Evolutionary conservation across 2,888 invertebrate genomes (phyloP), one percentile per base, ranked within the genome.

Genomic region (Caenorhabditis sp.): DNA sequence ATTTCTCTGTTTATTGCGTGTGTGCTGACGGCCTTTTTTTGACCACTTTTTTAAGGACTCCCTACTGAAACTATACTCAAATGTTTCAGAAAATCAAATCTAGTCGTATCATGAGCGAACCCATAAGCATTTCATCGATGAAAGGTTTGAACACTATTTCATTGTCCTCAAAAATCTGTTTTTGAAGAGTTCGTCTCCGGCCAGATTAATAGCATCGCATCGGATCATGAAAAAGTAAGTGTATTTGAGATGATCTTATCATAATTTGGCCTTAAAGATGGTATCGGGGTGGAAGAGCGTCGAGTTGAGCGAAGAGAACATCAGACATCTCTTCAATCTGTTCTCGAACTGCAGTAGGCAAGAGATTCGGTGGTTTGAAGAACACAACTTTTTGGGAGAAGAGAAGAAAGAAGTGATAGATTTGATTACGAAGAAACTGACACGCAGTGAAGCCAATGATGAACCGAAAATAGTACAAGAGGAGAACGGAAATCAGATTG

Each of bases 221-320:
- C 43, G 5, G 53, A 70, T 15, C 59, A 70, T 37, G 41, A 70
- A 20, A 45, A 53, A 53, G 70, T 70, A 11, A 41, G 53, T 35
- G 9, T n/a, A 20, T n/a, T n/a, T n/a, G n/a, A n/a, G n/a, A n/a
- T n/a, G 20, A 43, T 43, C 5, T 20, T 3, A 15, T 8, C 9
- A 3, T 20, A n/a, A n/a, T n/a, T n/a, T n/a, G n/a, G n/a, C n/a
- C 3, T 3, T 70, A 59, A 13, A 70, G 70, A 61, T 70, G 9
- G 26, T 70, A 24, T 53, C 46, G 11, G 59, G 59, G 2, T 70
- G 70, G 70, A 37, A 35, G 11, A 45, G 30, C 26, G 53, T 70
- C n/a, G 45, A 59, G 1, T 32, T 70, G 20, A 45, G 26, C 32
- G 53, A 59, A 0, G 70, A 70, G 22, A 70, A 70, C 59, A 59